These are phyloP conservation scores for Ophthalmolycus amberensis DNA, from an alignment of 2,113 vertebrate species.

Conservation along the genomic window DNA sequence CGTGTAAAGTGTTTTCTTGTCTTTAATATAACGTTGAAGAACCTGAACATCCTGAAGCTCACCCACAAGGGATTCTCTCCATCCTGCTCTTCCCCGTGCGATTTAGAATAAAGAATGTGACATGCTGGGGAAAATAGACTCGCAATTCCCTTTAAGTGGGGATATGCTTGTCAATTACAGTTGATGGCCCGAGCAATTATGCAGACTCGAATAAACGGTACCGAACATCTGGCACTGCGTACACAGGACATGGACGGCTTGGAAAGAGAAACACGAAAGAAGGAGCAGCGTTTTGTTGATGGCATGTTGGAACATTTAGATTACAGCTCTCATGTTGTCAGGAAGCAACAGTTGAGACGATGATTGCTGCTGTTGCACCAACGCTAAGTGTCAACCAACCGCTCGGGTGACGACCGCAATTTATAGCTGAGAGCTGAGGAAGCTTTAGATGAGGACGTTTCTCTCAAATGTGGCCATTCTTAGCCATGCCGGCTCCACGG, in stretches of 20 bases:
- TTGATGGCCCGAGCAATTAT: slow-evolving; percentile 13
- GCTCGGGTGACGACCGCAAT: background rate
- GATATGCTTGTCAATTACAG: slow-evolving; percentile 7
- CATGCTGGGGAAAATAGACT: slow-evolving; percentile 4
- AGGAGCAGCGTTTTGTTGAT: background rate
- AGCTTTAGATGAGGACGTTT: background rate
- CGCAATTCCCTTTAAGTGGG: background rate
- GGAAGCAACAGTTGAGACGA: background rate
- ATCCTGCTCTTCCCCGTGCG: background rate
- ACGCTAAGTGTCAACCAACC: background rate
- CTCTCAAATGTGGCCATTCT: background rate
- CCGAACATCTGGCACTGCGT: slow-evolving; percentile 19
- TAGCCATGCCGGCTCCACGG: background rate
- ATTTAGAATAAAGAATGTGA: background rate
- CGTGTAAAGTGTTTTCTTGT: background rate
- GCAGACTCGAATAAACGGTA: background rate
- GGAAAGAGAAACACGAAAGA: background rate
- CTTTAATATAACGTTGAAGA: background rate
- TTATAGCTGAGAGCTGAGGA: background rate
- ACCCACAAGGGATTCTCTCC: no score
- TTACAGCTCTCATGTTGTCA: slow-evolving; percentile 10
- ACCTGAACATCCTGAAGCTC: background rate
- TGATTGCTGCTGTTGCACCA: background rate
- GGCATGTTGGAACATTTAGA: background rate
- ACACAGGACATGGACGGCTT: background rate